Evolutionary conservation across 1,140 invertebrate species (phyloP), one percentile per base, ranked within the genome.

Genomic region (Nasonia giraulti): DNA sequence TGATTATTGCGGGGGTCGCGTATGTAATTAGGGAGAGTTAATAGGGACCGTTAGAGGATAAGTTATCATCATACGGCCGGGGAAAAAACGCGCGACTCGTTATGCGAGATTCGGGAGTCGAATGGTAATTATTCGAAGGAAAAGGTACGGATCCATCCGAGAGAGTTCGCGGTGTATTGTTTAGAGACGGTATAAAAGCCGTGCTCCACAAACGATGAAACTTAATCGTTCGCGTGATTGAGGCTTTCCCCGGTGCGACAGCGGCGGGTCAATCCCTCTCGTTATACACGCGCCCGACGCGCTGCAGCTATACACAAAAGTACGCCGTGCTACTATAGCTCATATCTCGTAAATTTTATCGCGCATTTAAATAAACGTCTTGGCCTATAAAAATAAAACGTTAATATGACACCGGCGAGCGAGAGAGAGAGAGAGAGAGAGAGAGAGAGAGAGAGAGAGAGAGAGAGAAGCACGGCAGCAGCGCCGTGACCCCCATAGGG

Each of bases 381-480:
- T 82, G 84, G 84, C 80, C 84, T 82, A 85, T 85, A 85, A 85
- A 85, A 85, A 85, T 85, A 85, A 85, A 85, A 82, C 75, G 84
- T 82, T 82, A 85, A 85, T 85, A 85, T 85, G 83, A 85, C 84
- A 85, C 84, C 47, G 68, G 74, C 71, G 74, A 77, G 62, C 33
- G 74, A 1, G 27, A 27, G 27, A 27, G 27, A 44, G 71, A 40
- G 44, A 47, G 71, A 40, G 44, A 47, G 27, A 27, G 27, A 27
- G 27, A 27, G 27, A 27, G 27, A 27, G 27, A 27, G 27, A 27
- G 27, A 27, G 27, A 27, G 27, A 27, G 27, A 27, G 27, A 27
- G 27, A 27, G 27, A 44, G 71, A 40, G 44, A 47, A 77, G 62
- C 33, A 12, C 44, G 44, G 12, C 12, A 17, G 55, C 55, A 17